Conservation (phyloP, 2,797 vertebrate species). For the Premnoplex brunnescens region DNA sequence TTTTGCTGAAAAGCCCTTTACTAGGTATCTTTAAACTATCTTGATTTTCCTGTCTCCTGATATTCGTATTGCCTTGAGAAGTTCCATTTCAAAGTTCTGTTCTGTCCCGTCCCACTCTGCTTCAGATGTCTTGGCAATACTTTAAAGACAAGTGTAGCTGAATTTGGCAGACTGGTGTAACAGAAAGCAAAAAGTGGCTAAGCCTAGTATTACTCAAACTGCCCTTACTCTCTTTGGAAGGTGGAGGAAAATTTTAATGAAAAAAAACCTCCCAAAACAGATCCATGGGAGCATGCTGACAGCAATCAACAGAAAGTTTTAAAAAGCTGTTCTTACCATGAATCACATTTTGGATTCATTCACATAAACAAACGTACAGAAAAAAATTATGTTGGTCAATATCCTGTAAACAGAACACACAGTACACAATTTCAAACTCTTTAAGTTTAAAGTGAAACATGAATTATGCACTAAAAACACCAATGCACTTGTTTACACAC, state of each 20-base stretch:
- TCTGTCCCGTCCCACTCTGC: not conserved
- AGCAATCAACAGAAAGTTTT: not conserved
- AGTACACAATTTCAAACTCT: not conserved
- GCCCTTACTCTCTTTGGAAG: not conserved
- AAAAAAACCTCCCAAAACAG: not conserved
- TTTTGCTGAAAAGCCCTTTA: not conserved
- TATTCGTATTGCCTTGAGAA: not conserved
- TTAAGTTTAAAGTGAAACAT: not conserved
- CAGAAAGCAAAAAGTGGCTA: not conserved
- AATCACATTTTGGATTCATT: not conserved
- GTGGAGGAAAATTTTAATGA: not conserved
- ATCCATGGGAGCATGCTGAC: not conserved
- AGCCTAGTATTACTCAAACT: not conserved
- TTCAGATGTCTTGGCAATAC: not conserved
- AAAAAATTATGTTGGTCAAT: not conserved
- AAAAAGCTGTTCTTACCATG: not conserved
- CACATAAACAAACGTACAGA: not conserved
- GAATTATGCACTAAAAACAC: not conserved
- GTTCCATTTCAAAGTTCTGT: not conserved
- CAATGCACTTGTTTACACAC: not conserved
- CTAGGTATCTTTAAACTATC: not conserved
- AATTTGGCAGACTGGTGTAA: not conserved
- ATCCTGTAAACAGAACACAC: not conserved
- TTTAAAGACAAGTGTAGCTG: not conserved
- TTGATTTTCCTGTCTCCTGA: not conserved